Conservation (phyloP, 2,113 vertebrate species). For the Pan paniscus region DNA sequence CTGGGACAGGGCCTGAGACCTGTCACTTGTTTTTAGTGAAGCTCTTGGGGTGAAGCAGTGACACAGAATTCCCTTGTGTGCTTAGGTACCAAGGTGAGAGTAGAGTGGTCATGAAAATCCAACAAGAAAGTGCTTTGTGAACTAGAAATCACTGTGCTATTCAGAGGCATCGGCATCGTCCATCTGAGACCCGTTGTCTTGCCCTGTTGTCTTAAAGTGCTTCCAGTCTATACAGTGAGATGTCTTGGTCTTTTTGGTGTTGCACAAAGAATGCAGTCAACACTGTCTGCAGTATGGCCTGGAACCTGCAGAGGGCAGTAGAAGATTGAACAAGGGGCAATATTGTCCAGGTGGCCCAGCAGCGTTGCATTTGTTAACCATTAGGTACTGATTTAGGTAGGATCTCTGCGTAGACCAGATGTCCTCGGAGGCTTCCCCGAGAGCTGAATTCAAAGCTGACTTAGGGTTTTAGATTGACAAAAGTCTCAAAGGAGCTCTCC, state of each 20-base stretch:
- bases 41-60: background rate
- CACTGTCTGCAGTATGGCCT: background rate
- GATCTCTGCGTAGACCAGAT: background rate
- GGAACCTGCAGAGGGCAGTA: slow-evolving; percentile 1
- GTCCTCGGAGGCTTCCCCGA: background rate
- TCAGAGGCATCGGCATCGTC: fast-evolving
- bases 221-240: background rate
- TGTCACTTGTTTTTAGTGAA: background rate
- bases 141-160: background rate
- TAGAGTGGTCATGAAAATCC: background rate
- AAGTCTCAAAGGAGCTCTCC: slow-evolving; percentile 21
- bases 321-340: background rate
- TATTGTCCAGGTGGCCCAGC: background rate
- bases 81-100: background rate
- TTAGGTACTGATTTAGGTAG: background rate
- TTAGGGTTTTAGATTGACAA: background rate
- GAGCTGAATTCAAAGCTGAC: background rate
- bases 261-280: fast-evolving
- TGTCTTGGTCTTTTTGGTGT: background rate
- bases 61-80: background rate
- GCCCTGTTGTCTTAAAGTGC: background rate
- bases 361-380: fast-evolving
- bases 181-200: background rate
- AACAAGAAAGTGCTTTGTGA: background rate
- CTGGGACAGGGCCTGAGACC: background rate